phyloP scores from a whole-genome alignment of 1,140 invertebrate genomes.

The Aphelinus certus region DNA sequence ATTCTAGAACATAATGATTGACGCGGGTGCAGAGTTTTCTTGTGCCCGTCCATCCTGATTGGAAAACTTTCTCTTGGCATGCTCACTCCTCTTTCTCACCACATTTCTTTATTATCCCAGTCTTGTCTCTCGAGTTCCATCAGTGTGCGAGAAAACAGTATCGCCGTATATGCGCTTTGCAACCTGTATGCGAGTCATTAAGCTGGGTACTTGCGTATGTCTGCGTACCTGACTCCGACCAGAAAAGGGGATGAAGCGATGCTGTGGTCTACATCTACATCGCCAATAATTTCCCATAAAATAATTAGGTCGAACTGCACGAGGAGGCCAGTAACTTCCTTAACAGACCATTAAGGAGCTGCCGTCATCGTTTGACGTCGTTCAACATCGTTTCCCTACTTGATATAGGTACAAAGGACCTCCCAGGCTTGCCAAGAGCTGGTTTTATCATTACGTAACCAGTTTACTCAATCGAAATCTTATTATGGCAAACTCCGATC shows the following conservation, averaged over 20 bases:
- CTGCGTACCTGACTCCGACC: background rate
- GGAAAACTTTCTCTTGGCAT: conserved; percentile 2
- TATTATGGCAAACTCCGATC: no score
- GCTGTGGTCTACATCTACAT: no score
- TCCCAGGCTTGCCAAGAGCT: background rate
- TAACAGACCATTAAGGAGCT: conserved; percentile 11
- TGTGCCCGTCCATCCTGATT: background rate
- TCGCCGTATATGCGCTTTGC: no score
- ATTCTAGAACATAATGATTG: no score
- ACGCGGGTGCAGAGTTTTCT: background rate
- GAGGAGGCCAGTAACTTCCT: no score
- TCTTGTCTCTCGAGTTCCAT: no score
- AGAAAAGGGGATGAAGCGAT: background rate
- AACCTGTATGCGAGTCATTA: no score
- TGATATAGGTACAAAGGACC: background rate
- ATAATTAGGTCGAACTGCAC: conserved; percentile 27
- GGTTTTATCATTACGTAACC: conserved; percentile 11
- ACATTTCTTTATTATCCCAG: no score
- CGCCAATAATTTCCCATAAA: conserved; percentile 21
- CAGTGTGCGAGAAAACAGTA: no score
- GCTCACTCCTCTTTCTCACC: conserved; percentile 1
- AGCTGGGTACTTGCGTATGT: background rate
- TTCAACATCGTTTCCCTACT: background rate
- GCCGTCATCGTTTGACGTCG: background rate
- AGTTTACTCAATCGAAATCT: background rate